Conservation (phyloP, 2,888 invertebrate genomes). For the Alloscopus bannaensis region DNA sequence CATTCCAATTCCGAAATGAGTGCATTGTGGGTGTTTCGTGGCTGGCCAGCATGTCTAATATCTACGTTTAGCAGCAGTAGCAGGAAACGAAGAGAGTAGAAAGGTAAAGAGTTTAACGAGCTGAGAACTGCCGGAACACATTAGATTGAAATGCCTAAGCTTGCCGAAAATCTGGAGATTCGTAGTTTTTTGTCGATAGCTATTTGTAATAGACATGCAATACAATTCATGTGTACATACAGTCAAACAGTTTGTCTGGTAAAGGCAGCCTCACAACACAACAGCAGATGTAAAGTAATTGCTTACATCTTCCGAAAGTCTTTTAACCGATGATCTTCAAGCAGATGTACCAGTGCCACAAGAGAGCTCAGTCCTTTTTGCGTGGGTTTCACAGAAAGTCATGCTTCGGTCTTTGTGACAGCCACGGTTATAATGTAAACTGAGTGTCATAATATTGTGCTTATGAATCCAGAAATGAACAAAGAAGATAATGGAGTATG, state of each 20-base stretch:
- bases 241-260: too few relatives aligned
- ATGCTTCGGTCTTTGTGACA: slow-evolving; percentile 27
- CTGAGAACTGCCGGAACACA: slow-evolving; percentile 56
- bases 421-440: slow-evolving; percentile 13
- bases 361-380: too few relatives aligned
- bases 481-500: too few relatives aligned
- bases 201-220: slow-evolving; percentile 1
- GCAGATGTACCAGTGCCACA: too few relatives aligned
- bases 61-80: background rate
- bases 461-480: slow-evolving; percentile 2
- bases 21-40: slow-evolving; percentile 29
- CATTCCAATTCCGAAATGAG: slow-evolving; percentile 14
- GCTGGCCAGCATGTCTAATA: slow-evolving; percentile 26
- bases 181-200: slow-evolving; percentile 13
- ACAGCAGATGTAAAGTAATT: background rate
- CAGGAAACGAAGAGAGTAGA: background rate
- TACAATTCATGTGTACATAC: background rate
- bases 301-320: background rate
- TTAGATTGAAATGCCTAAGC: slow-evolving; percentile 29
- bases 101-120: slow-evolving; percentile 47
- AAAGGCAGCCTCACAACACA: too few relatives aligned
- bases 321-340: too few relatives aligned
- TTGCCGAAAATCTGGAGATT: slow-evolving; percentile 33
- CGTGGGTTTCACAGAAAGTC: too few relatives aligned
- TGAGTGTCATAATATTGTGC: slow-evolving; percentile 43